Evolutionary conservation across 1,140 invertebrate genomes (phyloP).

Genomic region (Antheraea pernyi): DNA sequence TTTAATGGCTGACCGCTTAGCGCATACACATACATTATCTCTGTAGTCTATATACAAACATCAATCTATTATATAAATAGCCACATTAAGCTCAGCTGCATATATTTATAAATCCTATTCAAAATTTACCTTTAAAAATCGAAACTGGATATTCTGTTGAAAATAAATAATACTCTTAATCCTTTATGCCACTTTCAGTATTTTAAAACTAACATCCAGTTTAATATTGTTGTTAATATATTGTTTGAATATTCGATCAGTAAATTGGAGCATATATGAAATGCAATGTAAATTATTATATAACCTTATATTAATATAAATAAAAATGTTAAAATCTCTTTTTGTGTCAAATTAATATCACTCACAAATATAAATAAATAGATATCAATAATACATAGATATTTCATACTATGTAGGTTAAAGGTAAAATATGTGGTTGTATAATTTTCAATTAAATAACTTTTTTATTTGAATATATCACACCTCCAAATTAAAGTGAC

Average conservation of each 20-base stretch:
- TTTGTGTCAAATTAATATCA: no score
- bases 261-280: not conserved
- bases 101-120: constrained; percentile 44
- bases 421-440: no score
- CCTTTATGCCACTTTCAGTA: constrained; percentile 6
- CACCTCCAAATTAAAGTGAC: no score
- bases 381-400: no score
- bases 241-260: not conserved
- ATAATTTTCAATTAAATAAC: no score
- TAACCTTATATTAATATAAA: no score
- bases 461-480: no score
- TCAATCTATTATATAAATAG: constrained; percentile 39
- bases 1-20: constrained; percentile 48
- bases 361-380: no score
- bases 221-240: not conserved
- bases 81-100: constrained; percentile 52
- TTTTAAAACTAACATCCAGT: not conserved
- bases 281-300: no score
- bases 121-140: constrained; percentile 73
- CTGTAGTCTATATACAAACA: constrained; percentile 41
- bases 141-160: constrained; percentile 71
- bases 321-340: no score
- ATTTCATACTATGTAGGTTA: no score
- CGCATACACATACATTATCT: constrained; percentile 41
- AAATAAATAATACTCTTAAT: constrained; percentile 59